Base-by-base conservation (phyloP, 2,888 invertebrate species). In the Protophormia terraenovae region DNA sequence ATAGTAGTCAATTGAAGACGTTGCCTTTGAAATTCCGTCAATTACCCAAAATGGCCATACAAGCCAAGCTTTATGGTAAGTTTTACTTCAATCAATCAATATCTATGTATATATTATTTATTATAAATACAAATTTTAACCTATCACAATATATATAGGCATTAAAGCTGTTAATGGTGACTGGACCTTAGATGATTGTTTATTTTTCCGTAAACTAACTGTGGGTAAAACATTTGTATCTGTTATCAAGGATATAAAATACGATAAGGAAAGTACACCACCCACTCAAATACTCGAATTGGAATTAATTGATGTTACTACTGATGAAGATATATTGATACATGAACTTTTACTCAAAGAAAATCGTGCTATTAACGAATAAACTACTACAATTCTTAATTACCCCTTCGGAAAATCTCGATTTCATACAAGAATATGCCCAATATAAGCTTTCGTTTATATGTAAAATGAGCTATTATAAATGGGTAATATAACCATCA, bases 181-280 rank as follows among this genome's bases (percentile, higher is more conserved):
- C 72, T 93, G 93, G 93, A 90, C 91, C 27, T 85, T 90, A 77
- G 95, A 96, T 88, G 96, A 96, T 91, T 96, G 96, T 89, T 92
- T 96, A 71, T 93, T 94, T 82, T 97, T 97, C 90, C 95, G 96
- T 88, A 93, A 95, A 87, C 90, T 97, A 85, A 95, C 96, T 6
- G 94, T 95, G 41, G 94, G 95, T 41, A 95, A 95, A 88, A 93
- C 94, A 71, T 96, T 97, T 86, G 96, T 96, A 14, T 95, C 96
- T 0, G 91, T 95, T 64, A 94, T 97, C 69, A 94, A 94, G 86
- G 94, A 95, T 22, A 94, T 95, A 8, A 94, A 94, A 78, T 93
- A 93, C 55, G 96, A 96, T 88, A 94, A 94, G 22, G 94, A 95
- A 86, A 94, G 94, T 3, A 93, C 92, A 12, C 95, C 95, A 86